A percentile compares a stretch with the other conserved stretches of the same genome.
These are phyloP conservation scores for Cygnus buccinator DNA, from an alignment of 2,113 vertebrate species.

Conservation along the genomic window DNA sequence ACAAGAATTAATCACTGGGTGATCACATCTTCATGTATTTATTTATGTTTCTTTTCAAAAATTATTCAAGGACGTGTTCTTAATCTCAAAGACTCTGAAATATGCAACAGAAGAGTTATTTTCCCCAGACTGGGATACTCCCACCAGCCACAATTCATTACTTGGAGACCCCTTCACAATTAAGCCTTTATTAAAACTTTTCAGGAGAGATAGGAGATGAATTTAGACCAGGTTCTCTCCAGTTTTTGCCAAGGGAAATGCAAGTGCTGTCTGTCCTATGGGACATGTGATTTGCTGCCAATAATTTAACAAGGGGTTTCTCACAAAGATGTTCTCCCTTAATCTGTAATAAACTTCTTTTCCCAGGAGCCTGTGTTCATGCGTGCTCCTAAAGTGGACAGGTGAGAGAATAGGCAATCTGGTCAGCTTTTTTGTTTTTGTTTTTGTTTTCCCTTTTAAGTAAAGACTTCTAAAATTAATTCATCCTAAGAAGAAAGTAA, in stretches of 20 bases:
- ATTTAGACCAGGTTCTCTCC: neutral
- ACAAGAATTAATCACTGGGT: neutral
- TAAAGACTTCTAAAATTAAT: neutral
- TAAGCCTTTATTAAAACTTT: constrained; percentile 36
- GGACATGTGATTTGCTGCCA: neutral
- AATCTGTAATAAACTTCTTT: neutral
- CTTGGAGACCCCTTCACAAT: neutral
- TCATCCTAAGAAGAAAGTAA: neutral
- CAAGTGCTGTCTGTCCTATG: neutral
- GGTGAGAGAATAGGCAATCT: neutral
- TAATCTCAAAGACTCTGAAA: constrained; percentile 10
- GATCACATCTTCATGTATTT: neutral
- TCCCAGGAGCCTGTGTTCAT: neutral
- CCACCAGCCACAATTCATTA: neutral
- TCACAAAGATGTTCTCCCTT: neutral
- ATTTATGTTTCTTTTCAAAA: neutral
- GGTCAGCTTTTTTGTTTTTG: neutral
- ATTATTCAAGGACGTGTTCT: accelerated
- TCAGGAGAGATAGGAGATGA: neutral
- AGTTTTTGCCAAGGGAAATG: neutral
- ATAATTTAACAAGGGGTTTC: neutral
- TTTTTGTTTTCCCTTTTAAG: neutral
- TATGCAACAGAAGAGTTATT: neutral
- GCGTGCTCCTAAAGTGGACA: neutral
- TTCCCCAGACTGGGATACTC: neutral